Evolutionary conservation across 2,113 vertebrate species (phyloP), one percentile per base, ranked within the genome.

Genomic region (Mesoclemmys tuberculata): DNA sequence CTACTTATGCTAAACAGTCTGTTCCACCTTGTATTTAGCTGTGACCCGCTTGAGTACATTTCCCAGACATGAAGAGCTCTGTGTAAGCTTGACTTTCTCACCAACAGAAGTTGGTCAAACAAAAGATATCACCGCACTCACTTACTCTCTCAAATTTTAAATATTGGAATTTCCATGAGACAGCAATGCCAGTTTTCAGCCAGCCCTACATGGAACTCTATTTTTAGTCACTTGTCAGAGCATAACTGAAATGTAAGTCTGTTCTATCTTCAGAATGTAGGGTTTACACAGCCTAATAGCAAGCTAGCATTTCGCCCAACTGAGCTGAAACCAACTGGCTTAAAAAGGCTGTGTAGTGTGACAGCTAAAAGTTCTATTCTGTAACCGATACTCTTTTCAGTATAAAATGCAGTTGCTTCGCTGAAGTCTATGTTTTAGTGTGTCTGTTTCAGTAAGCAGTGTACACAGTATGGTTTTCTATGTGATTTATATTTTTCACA

Each of bases 211-310:
- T 4, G 84, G 21, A 84, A 2, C 0, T 18, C 48, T 19, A 80
- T 56, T 82, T 41, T 49, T 5, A 10, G 3, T 51, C 10, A 35
- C 2, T 0, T 0, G 80, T 14, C 14, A 84, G 83, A 11, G 12
- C 19, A 64, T 2, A 8, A 31, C 13, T 19, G 8, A 79, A 35
- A 1, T 54, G 13, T 8, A 44, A 85, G 12, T 1, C 26, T 79
- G 8, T 48, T 68, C 3, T 3, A 92, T 0, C 3, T 61, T 55
- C 46, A 80, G 2, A 6, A 54, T 16, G 5, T 26, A 90, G 21
- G 48, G 29, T 85, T 51, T 74, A 78, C 19, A 31, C 5, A 79
- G 27, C 10, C 31, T 68, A 68, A n/a, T 31, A 56, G 22, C 3
- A 82, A 27, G 2, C 4, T 38, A 54, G 41, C 31, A 10, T 68